Percentiles rank a stretch among this genome's conserved stretches.
phyloP scores from a whole-genome alignment of 2,113 vertebrate genomes.

The Pseudopodoces humilis region DNA sequence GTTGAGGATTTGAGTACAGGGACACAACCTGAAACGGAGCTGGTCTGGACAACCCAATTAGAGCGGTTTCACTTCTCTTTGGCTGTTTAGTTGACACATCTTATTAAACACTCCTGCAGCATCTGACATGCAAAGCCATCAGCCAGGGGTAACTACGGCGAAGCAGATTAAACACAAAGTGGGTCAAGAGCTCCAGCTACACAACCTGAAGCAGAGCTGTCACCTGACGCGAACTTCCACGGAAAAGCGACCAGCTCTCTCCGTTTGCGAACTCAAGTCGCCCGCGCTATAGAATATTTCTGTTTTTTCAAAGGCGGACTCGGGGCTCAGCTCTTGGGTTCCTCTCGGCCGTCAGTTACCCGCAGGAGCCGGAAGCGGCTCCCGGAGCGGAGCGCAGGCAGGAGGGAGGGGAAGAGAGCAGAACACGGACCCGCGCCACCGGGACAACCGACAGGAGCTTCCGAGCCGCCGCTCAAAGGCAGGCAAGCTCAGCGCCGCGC shows the following conservation, averaged over 20 bases:
- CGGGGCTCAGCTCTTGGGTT: background rate
- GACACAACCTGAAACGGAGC: background rate
- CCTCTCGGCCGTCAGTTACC: background rate
- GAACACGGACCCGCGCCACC: background rate
- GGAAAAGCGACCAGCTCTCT: background rate
- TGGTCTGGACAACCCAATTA: fast-evolving
- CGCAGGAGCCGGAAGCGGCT: background rate
- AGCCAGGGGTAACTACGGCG: background rate
- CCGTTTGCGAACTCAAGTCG: background rate
- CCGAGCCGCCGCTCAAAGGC: background rate
- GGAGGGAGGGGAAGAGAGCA: background rate
- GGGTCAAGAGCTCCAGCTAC: background rate
- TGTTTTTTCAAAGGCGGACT: background rate
- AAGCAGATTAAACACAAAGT: background rate
- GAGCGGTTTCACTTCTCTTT: background rate
- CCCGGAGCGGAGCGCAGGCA: background rate
- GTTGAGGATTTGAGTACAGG: fast-evolving
- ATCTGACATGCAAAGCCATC: fast-evolving
- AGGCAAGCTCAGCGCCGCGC: no score
- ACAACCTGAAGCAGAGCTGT: background rate
- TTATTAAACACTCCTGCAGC: background rate
- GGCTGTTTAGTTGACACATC: background rate
- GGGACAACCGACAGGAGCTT: background rate
- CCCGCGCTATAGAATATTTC: fast-evolving
- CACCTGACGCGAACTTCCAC: background rate